These are phyloP conservation scores for Mizuhopecten yessoensis DNA, from an alignment of 1,140 invertebrate species.

Conservation along the genomic window DNA sequence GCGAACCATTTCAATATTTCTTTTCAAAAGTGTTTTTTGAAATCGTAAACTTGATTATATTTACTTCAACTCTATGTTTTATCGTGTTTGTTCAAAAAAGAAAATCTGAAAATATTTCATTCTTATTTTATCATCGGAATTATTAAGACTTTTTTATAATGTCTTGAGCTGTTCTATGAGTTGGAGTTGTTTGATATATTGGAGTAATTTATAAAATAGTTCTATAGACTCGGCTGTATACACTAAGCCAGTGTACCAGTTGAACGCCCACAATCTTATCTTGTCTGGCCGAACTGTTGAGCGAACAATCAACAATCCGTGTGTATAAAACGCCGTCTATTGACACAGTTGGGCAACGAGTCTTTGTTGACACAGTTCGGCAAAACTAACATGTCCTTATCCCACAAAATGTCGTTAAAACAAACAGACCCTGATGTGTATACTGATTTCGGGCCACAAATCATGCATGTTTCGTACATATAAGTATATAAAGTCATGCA, in stretches of 20 bases:
- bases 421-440: neutral
- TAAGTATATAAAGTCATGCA: no score
- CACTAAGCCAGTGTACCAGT: neutral
- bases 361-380: slow-evolving; percentile 24
- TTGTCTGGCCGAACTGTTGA: neutral
- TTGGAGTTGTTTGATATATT: neutral
- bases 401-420: neutral
- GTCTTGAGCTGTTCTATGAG: neutral
- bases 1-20: no score
- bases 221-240: neutral
- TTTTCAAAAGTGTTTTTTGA: neutral
- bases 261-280: neutral
- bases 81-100: no score
- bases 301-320: neutral
- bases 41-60: no score
- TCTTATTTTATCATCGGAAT: no score
- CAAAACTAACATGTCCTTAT: slow-evolving; percentile 19
- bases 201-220: neutral
- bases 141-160: no score
- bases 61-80: no score
- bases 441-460: neutral
- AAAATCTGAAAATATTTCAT: no score
- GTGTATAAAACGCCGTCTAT: neutral
- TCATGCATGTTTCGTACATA: neutral
- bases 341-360: slow-evolving; percentile 4